Percentiles rank a stretch among this genome's conserved stretches.
phyloP scores from a whole-genome alignment of 2,113 vertebrate species.

The Hucho hucho region DNA sequence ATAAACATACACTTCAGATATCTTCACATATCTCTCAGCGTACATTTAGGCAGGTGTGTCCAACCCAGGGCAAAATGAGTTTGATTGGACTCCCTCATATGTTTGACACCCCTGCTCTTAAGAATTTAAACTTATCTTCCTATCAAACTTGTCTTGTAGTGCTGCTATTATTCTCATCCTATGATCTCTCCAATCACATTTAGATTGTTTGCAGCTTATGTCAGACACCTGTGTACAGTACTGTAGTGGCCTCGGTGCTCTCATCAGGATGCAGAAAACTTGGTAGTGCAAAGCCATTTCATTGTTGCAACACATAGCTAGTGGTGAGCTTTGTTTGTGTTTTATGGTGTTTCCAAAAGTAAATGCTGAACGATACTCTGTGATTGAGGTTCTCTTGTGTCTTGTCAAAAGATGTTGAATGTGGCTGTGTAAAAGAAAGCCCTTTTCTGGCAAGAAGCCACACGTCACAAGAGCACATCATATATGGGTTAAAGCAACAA shows the following conservation, averaged over 20 bases:
- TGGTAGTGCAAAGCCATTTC: slow-evolving; percentile 17
- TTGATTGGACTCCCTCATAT: no score
- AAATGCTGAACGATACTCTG: slow-evolving; percentile 36
- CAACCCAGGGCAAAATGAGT: no score
- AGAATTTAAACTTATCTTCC: slow-evolving; percentile 6
- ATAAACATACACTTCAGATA: slow-evolving; percentile 25
- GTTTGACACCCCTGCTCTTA: no score
- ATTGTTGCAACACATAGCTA: not conserved
- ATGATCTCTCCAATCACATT: slow-evolving; percentile 11
- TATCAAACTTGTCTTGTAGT: slow-evolving; percentile 7
- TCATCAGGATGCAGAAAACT: slow-evolving; percentile 11
- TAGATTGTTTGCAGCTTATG: not conserved
- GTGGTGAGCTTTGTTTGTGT: no score
- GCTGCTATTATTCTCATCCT: slow-evolving; percentile 21
- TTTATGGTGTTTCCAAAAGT: slow-evolving; percentile 7
- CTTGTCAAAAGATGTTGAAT: slow-evolving; percentile 30
- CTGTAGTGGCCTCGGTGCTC: not conserved
- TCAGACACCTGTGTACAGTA: slow-evolving; percentile 4
- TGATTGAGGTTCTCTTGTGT: slow-evolving; percentile 38
- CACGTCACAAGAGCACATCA: slow-evolving; percentile 46
- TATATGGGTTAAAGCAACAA: no score
- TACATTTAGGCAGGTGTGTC: slow-evolving; percentile 8
- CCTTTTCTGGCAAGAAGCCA: slow-evolving; percentile 58
- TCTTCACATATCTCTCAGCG: slow-evolving; percentile 5
- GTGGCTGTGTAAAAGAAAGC: slow-evolving; percentile 63